Base-by-base conservation (phyloP, 92 coral and sea anemone genomes). In the Porites rus region DNA sequence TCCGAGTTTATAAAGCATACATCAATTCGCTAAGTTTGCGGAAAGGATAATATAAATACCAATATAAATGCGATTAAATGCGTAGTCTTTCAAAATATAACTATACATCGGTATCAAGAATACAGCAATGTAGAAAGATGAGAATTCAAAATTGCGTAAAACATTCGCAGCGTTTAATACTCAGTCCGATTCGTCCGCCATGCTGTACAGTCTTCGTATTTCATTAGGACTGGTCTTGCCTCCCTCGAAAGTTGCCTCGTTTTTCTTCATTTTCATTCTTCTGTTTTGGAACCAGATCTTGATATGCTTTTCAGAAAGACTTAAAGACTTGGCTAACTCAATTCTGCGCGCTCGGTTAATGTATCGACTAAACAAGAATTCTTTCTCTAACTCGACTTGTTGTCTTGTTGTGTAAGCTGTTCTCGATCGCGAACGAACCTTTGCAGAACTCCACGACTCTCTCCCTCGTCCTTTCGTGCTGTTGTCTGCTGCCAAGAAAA, bases 221-320 rank as follows among this genome's bases (percentile, higher is more conserved):
- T 94, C 98, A 64, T 52, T 90, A 8, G 98, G 88, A 69, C 75
- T 90, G 51, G 95, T 78, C 69, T 94, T 94, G 1, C 78, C 79
- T 21, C 86, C 83, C 21, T 91, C 96, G 85, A 94, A 79, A 53
- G 94, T 59, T 25, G 78, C 54, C 64, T 94, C 98, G 43, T 78
- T 92, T 73, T 94, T 94, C 86, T 94, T 94, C 91, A 90, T 72
- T 77, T 94, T 94, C 98, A 94, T 94, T 53, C 98, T 76, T 21
- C 98, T 88, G 85, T 94, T 94, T 74, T 92, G 98, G 67, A 94
- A 94, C 98, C 98, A 94, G 51, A 94, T 88, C 85, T 90, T 94
- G 46, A 94, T 87, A 82, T 94, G 98, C 65, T 94, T 94, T 80
- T 94, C 98, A 8, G 98, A 94, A 65, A 94, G 96, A 74, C 87